Conservation (phyloP, 2,797 vertebrate species). For the Epinephelus awoara region DNA sequence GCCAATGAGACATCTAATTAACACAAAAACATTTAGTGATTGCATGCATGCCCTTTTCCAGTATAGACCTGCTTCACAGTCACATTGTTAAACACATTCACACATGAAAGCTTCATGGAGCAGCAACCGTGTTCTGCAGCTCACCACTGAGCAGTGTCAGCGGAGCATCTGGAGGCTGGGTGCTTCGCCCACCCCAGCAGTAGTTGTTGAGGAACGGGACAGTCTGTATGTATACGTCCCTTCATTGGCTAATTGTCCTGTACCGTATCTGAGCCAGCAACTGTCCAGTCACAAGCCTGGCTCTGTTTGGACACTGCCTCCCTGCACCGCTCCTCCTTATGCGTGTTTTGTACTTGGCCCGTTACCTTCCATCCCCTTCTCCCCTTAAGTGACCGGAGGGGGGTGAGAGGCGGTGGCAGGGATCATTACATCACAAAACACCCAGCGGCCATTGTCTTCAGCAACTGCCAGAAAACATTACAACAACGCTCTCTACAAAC, state of each 20-base stretch:
- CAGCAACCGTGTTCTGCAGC: conserved; percentile 16
- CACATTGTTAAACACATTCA: conserved; percentile 35
- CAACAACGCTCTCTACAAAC: conserved; percentile 41
- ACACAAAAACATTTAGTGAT: conserved; percentile 41
- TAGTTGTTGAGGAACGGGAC: background rate
- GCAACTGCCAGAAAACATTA: conserved; percentile 83
- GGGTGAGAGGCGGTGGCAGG: conserved; percentile 76
- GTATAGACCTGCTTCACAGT: conserved; percentile 37
- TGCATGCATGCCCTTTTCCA: conserved; percentile 51
- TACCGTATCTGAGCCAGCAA: conserved; percentile 15
- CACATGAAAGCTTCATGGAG: conserved; percentile 32
- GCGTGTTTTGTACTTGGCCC: conserved; percentile 50
- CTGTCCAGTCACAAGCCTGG: conserved; percentile 33
- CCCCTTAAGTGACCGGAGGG: conserved; percentile 56
- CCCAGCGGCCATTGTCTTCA: conserved; percentile 75
- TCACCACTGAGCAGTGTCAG: conserved; percentile 14
- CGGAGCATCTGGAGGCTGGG: background rate
- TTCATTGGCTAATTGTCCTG: conserved; percentile 29
- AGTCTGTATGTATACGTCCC: background rate
- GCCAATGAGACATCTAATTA: conserved; percentile 62
- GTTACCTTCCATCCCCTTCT: conserved; percentile 63
- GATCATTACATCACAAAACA: conserved; percentile 80
- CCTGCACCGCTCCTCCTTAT: conserved; percentile 29
- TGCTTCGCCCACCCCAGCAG: background rate
- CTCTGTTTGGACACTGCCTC: conserved; percentile 23